Evolutionary conservation across 1,140 invertebrate genomes (phyloP).

Genomic region (Euglossa dilemma): DNA sequence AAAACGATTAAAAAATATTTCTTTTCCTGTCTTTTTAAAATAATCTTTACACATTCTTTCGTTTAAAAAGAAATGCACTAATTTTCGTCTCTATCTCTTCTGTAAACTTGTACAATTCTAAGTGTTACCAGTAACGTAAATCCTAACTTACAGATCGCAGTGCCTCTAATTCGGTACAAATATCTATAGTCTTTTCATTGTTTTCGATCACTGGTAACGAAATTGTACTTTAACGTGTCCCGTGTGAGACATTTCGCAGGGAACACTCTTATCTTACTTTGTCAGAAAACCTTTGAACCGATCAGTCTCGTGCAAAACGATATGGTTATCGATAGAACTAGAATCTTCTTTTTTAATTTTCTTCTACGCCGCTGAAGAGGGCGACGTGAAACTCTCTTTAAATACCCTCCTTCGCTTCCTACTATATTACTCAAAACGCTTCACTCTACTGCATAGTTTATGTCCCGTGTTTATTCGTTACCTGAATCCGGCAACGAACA

Average conservation of each 20-base stretch:
- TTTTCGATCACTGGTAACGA: not conserved
- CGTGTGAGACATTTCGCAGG: not conserved
- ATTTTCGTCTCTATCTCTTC: not conserved
- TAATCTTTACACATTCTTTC: not conserved
- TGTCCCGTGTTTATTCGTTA: not conserved
- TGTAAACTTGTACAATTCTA: conserved; percentile 1
- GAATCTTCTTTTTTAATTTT: not conserved
- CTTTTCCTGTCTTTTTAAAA: no score
- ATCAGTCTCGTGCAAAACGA: not conserved
- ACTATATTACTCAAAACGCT: not conserved
- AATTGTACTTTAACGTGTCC: conserved; percentile 20
- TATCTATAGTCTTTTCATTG: not conserved
- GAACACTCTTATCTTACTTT: not conserved
- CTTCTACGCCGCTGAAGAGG: not conserved
- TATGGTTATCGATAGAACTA: not conserved
- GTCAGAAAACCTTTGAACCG: not conserved
- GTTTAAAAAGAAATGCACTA: not conserved
- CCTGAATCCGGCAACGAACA: not conserved
- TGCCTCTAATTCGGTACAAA: not conserved
- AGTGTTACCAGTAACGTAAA: not conserved
- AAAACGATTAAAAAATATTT: not conserved
- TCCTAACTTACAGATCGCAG: conserved; percentile 8
- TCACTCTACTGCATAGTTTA: not conserved
- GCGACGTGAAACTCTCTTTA: not conserved
- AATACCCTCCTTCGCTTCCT: not conserved